These are phyloP conservation scores for Elanus axillaris DNA, from an alignment of 2,113 vertebrate genomes.

Conservation along the genomic window DNA sequence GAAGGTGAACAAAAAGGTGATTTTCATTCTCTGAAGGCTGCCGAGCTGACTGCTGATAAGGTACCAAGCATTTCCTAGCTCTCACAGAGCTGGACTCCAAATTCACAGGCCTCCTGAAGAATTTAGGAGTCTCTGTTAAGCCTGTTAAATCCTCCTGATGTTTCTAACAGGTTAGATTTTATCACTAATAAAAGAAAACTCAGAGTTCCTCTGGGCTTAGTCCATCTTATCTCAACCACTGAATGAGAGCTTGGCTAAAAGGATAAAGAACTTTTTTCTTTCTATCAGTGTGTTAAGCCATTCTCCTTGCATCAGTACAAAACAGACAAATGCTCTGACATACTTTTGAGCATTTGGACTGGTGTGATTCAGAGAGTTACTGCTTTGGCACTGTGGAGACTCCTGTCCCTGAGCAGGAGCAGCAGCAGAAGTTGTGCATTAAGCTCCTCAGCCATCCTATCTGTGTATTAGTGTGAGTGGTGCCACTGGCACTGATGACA, in stretches of 20 bases:
- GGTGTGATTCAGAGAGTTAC: neutral
- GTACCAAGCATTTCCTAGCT: neutral
- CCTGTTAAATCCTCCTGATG: neutral
- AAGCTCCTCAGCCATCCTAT: neutral
- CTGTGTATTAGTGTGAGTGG: too few relatives aligned
- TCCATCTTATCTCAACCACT: slow-evolving; percentile 3
- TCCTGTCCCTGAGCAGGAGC: neutral
- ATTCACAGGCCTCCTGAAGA: neutral
- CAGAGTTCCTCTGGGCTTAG: neutral
- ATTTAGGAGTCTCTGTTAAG: slow-evolving; percentile 7
- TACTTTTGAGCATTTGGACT: neutral
- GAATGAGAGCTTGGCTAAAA: neutral
- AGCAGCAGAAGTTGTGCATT: neutral
- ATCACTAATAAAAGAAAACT: slow-evolving; percentile 16
- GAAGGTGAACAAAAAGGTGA: slow-evolving; percentile 22
- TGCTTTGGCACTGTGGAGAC: neutral
- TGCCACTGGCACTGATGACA: neutral
- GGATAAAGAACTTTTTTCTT: neutral
- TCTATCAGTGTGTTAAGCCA: neutral
- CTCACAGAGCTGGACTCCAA: neutral
- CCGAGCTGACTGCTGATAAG: neutral
- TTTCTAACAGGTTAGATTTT: slow-evolving; percentile 42
- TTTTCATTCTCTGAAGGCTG: neutral
- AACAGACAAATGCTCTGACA: neutral
- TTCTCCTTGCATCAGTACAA: neutral